Evolutionary conservation across 2,888 invertebrate species (phyloP), one percentile per base, ranked within the genome.

Genomic region (Euplagia quadripunctaria): DNA sequence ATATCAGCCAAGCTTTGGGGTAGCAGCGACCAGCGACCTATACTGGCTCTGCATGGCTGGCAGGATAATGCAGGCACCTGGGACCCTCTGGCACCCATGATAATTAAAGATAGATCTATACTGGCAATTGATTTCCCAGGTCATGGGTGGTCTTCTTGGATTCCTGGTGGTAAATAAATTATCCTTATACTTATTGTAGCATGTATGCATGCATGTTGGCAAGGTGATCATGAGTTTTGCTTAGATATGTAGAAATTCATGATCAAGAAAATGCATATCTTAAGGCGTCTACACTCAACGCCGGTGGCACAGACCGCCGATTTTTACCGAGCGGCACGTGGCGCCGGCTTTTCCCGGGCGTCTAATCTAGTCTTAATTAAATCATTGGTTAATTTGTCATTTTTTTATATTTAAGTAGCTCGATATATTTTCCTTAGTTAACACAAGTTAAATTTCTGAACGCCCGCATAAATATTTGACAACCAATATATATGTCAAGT

Each of bases 1-100:
- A 82, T 98, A 42, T 94, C 97, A 0, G 97, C 96, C 2, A 97
- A 97, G 90, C 96, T 97, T 93, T 98, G 98, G 97, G 97, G 98
- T 16, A 96, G 95, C 5, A 96, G 96, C 79, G 93, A 97, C 77
- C 94, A 96, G 31, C 95, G 97, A 68, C 98, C 98, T 0, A 96
- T 98, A 74, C 88, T 98, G 49, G 97, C 97, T 0, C 86, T 98
- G n/a, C 98, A 98, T 87, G 98, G 98, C 0, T 98, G 98, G 97
- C 97, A 97, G 90, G 98, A 98, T 89, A 98, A 98, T 89, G 97
- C 97, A 5, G 97, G 97, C n/a, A 96, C 97, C 0, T 98, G 97
- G 94, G 97, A 98, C 88, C 96, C 96, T 0, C 87, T 98, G n/a
- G 96, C 97, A 9, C 97, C 97, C 0, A 88, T 97, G 73, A 90